These are phyloP conservation scores for Lordiphosa stackelbergi DNA, from an alignment of 1,140 invertebrate genomes.

Conservation along the genomic window DNA sequence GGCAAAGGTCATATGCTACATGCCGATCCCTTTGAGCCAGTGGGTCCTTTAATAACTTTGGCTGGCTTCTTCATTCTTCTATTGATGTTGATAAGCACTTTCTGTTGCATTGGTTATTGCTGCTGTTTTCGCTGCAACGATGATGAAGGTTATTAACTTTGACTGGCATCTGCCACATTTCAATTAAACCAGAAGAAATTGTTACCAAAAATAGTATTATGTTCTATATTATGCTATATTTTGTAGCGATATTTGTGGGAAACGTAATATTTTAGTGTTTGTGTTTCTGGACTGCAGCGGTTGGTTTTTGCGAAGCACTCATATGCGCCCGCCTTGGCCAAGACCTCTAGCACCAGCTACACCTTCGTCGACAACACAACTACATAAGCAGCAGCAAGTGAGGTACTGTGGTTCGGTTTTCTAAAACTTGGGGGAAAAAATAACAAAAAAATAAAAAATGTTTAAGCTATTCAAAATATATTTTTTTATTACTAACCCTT, in stretches of 20 bases:
- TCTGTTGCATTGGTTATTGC: conserved; percentile 18
- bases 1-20: background rate
- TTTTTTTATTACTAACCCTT: too few species aligned
- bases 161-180: too few species aligned
- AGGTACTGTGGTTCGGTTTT: too few species aligned
- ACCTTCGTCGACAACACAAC: background rate
- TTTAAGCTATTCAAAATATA: too few species aligned
- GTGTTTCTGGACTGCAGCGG: conserved; percentile 31
- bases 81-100: background rate
- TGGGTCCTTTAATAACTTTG: conserved; percentile 1
- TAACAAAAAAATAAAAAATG: too few species aligned
- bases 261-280: conserved; percentile 12
- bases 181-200: background rate
- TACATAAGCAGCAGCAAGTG: conserved; percentile 25
- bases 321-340: conserved; percentile 22
- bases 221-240: conserved; percentile 12
- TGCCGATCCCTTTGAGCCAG: background rate
- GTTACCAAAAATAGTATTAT: conserved; percentile 1
- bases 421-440: too few species aligned
- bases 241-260: conserved; percentile 12
- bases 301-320: conserved; percentile 9
- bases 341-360: conserved; percentile 20
- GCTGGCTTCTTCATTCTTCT: background rate
- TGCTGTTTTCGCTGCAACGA: conserved; percentile 10
- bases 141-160: background rate